A percentile compares a stretch with the other conserved stretches of the same genome.
phyloP scores from a whole-genome alignment of 2,113 vertebrate genomes.

The Epinephelus moara region DNA sequence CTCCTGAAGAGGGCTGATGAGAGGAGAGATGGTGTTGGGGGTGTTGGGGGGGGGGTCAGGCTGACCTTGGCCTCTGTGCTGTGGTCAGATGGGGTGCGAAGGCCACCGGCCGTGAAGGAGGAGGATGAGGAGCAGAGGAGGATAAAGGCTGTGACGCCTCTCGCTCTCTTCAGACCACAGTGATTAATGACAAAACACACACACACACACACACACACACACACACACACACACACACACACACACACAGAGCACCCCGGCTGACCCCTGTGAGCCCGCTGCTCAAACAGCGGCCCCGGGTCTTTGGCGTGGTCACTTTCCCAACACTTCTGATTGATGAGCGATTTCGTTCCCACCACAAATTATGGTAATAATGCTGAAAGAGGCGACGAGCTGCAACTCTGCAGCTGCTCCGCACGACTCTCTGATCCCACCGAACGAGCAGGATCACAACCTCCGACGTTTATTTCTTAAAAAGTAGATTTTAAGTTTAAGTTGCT shows the following conservation, averaged over 20 bases:
- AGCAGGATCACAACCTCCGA: neutral
- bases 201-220: conserved; percentile 33
- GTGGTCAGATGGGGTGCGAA: conserved; percentile 80
- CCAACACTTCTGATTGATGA: conserved; percentile 75
- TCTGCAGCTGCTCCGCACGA: conserved; percentile 57
- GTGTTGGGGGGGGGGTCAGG: conserved; percentile 25
- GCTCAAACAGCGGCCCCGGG: conserved; percentile 56
- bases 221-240: conserved; percentile 38
- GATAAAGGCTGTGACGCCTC: conserved; percentile 69
- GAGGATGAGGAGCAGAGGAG: conserved; percentile 51
- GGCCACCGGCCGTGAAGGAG: conserved; percentile 66
- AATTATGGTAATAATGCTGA: conserved; percentile 65
- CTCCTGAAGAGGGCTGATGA: conserved; percentile 40
- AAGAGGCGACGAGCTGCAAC: conserved; percentile 26
- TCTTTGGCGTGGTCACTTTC: conserved; percentile 73
- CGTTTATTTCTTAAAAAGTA: neutral
- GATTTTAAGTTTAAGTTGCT: neutral
- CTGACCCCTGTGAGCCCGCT: conserved; percentile 68
- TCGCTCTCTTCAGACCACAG: conserved; percentile 63
- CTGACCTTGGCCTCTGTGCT: conserved; percentile 82
- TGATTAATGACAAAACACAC: conserved; percentile 81
- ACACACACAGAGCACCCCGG: conserved; percentile 37
- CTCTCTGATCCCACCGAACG: conserved; percentile 11
- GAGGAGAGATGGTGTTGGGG: conserved; percentile 24
- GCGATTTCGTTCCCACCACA: conserved; percentile 72